Evolutionary conservation across 2,797 vertebrate genomes (phyloP), one percentile per base, ranked within the genome.

Genomic region (Pseudopleuronectes americanus): DNA sequence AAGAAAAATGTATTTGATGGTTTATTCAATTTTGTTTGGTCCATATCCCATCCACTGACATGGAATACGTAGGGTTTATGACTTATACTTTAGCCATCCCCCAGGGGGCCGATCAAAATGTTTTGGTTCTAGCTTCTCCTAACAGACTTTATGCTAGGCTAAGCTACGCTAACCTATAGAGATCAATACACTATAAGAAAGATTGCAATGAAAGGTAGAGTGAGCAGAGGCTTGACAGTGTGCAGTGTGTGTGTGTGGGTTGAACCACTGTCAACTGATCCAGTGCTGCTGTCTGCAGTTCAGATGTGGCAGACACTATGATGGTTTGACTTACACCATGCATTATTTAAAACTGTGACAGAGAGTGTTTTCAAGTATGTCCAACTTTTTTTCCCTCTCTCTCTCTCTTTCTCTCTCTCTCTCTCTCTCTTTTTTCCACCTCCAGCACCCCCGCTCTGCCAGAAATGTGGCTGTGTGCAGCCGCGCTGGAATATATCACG

Each of bases 321-420:
- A 84, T 79, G 71, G 69, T 77, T 80, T 83, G 66, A 89, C 84
- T 87, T 68, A 71, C 68, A 82, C 76, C 81, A 57, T 80, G 84
- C 79, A 89, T 90, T 91, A 92, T 92, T 93, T 86, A 86, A 89
- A 87, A 83, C 71, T 87, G 70, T 84, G 84, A 89, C 84, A 79
- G 79, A 80, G 82, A 73, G 57, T 79, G 84, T 89, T 93, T 93
- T 94, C 84, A 91, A 89, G 85, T 89, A 84, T 74, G 74, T 89
- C 87, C 86, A 89, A 85, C 36, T 85, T 83, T 81, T 74, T 83
- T 28, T 68, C 13, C 2, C 51, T 52, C 17, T 9, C 43, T 48
- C 58, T 60, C 10, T 68, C 23, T 66, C 38, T 13, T 10, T 3
- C 52, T 63, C 7, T 72, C 38, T 13, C 38, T 3, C 52, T 63